Base-by-base conservation (phyloP, 1,140 invertebrate genomes). In the Grapholita molesta region DNA sequence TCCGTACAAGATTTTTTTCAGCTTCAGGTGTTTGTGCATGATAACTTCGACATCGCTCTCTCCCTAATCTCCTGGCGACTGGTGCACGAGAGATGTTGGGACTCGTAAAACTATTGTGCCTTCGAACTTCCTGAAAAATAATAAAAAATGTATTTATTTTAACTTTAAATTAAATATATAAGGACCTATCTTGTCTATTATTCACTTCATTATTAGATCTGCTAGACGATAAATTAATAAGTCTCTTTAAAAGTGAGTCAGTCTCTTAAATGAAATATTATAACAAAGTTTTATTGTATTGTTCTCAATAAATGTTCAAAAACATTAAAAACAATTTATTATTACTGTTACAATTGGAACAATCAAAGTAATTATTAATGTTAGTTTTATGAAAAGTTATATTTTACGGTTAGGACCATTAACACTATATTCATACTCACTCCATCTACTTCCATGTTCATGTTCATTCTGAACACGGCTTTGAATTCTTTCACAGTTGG, bases 11-110 rank as follows among this genome's bases (percentile, higher is more conserved):
- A 33, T 48, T 32, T 64, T 68, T 67, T 74, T 78, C 79, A 38
- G 64, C 38, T 65, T 79, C 73, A 42, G 77, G 73, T 32, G 73
- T 71, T 76, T 72, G 78, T 35, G 79, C 82, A 71, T 86, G 71
- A 76, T 83, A 88, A 68, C 84, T 88, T 24, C 88, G 80, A 72
- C 86, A 85, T 48, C 88, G 76, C 80, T 90, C 88, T 77, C 88
- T 78, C 48, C 86, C 85, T 64, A 75, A 55, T 67, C 81, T 77
- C 69, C 82, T 88, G n/a, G 78, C 67, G 11, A 83, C 73, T 24
- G 78, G 70, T 11, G 77, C 69, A 73, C 78, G 66, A 69, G 77
- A 82, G 23, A 66, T 78, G 52, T 76, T 80, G 35, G 82, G 82
- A 65, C 77, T 88, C 25, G 82, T 85, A 57, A 90, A 88, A 72